Evolutionary conservation across 2,113 vertebrate genomes (phyloP), one percentile per base, ranked within the genome.

Genomic region (Alligator mississippiensis): DNA sequence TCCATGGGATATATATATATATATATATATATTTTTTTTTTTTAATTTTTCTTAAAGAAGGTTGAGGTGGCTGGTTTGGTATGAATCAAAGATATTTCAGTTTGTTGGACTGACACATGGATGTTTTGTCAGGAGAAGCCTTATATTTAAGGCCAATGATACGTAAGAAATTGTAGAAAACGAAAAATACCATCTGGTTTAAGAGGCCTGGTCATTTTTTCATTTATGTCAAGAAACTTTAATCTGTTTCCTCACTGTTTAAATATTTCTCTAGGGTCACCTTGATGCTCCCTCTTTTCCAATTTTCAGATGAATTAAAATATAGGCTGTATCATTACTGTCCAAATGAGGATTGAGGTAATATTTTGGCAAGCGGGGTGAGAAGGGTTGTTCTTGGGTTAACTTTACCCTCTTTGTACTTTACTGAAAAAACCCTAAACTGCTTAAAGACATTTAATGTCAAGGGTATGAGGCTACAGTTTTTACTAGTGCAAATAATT

Each of bases 251-350:
- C 25, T 90, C 59, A 21, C 79, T 62, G 90, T 76, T 87, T 22
- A 91, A 92, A 62, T 83, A 83, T 22, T 93, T 47, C 9, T 93
- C 76, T 80, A 84, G 27, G 47, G 70, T 91, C 70, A 93, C 87
- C 80, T 90, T 90, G 28, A 60, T 83, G 16, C 91, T 80, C 80
- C 21, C 1, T 85, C 57, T 87, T 85, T 88, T 74, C 74, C 76
- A 79, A 3, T 90, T 89, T 89, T 9, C 22, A 16, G 34, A 76
- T n/a, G 58, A 66, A 83, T 47, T 93, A 58, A 57, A 25, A 66
- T 92, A 63, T 0, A 1, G 75, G 12, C 25, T 82, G 19, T 70
- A 84, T 74, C 54, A 63, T 22, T n/a, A 68, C 27, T 47, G 13
- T 68, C 47, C 85, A 87, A 28, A 58, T 60, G 63, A 90, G 68